Percentiles rank a stretch among this genome's conserved stretches.
Evolutionary conservation across 2,888 invertebrate species (phyloP).

Genomic region (Pseudanteris insignis): DNA sequence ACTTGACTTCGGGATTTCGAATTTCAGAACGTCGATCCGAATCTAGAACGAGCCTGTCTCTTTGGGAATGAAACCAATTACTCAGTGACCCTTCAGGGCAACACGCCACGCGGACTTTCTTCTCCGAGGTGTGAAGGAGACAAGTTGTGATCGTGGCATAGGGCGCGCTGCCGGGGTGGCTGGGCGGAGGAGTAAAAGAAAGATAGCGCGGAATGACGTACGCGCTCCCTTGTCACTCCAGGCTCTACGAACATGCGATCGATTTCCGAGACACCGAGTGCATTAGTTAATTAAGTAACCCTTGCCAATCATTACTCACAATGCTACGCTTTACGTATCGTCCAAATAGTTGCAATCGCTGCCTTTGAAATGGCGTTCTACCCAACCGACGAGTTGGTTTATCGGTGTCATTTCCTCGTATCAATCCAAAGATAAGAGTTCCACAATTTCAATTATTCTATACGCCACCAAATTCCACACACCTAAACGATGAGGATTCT

Average conservation of each 20-base stretch:
- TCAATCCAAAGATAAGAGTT: conserved; percentile 10
- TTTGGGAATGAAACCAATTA: conserved; percentile 65
- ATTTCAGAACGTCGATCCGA: conserved; percentile 47
- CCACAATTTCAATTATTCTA: too few relatives aligned
- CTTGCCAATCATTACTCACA: conserved; percentile 37
- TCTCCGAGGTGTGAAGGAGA: conserved; percentile 44
- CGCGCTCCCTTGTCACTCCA: conserved; percentile 33
- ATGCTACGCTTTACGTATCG: conserved; percentile 16
- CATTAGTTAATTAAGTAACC: conserved; percentile 57
- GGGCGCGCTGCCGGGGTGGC: conserved; percentile 26
- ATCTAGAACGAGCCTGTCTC: conserved; percentile 60
- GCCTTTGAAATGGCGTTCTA: background rate
- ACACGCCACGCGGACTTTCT: conserved; percentile 43
- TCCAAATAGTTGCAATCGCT: conserved; percentile 18
- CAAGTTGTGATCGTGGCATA: conserved; percentile 44
- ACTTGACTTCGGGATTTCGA: conserved; percentile 46
- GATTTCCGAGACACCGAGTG: conserved; percentile 47
- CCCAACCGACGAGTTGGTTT: conserved; percentile 15
- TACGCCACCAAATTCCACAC: too few relatives aligned
- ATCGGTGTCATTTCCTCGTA: conserved; percentile 9
- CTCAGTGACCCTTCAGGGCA: conserved; percentile 62
- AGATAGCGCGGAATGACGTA: conserved; percentile 31
- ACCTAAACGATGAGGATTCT: too few relatives aligned
- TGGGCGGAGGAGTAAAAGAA: conserved; percentile 21
- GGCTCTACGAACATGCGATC: conserved; percentile 39